Conservation (phyloP, 2,797 vertebrate species). For the Pangasius macronema region DNA sequence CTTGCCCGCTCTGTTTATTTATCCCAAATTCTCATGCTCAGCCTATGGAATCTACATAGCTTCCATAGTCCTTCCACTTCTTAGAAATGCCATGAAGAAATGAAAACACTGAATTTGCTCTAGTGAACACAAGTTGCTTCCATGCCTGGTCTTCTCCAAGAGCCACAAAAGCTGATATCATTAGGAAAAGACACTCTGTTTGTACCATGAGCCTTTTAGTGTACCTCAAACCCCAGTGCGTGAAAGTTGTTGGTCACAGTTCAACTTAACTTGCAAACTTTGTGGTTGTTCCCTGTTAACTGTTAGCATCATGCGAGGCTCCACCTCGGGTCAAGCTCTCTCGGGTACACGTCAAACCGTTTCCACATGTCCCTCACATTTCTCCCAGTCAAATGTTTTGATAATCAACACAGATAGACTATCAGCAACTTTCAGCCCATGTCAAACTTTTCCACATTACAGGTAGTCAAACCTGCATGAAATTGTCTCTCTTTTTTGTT, state of each 20-base stretch:
- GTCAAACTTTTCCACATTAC: conserved; percentile 55
- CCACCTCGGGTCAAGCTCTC: neutral
- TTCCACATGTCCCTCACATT: conserved; percentile 27
- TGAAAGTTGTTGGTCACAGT: conserved; percentile 37
- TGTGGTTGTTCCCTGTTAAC: conserved; percentile 15
- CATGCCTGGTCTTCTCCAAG: neutral
- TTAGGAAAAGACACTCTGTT: neutral
- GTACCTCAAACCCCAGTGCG: conserved; percentile 35
- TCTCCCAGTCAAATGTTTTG: conserved; percentile 18
- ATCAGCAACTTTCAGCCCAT: conserved; percentile 49
- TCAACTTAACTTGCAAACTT: conserved; percentile 28
- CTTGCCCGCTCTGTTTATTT: conserved; percentile 55
- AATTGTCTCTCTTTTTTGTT: conserved; percentile 47
- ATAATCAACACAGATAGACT: conserved; percentile 53
- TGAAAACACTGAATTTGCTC: conserved; percentile 10
- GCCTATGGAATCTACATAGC: conserved; percentile 40
- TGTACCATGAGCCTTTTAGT: neutral
- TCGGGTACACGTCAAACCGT: conserved; percentile 4
- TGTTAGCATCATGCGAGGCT: conserved; percentile 4
- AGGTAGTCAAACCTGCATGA: conserved; percentile 52
- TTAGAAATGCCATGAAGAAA: conserved; percentile 21
- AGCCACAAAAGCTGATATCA: neutral
- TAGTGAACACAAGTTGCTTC: neutral
- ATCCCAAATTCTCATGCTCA: conserved; percentile 53
- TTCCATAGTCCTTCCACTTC: conserved; percentile 35